These are phyloP conservation scores for Entomyzon cyanotis DNA, from an alignment of 2,113 vertebrate genomes.

Conservation along the genomic window DNA sequence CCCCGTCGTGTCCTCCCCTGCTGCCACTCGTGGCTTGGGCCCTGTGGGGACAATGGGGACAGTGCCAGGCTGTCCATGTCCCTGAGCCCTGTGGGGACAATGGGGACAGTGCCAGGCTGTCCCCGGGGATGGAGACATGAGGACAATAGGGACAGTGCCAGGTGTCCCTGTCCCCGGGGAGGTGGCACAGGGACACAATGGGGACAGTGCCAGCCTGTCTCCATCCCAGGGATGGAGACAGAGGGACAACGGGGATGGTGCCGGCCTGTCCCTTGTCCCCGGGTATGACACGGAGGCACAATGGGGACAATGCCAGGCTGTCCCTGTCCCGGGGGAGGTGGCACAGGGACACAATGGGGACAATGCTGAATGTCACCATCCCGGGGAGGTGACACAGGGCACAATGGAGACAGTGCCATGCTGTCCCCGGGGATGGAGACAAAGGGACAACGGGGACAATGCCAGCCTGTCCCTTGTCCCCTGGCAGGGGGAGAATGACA, in stretches of 20 bases:
- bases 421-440: too few relatives aligned
- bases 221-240: too few relatives aligned
- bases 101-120: background rate
- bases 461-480: background rate
- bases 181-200: too few relatives aligned
- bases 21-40: rapidly evolving
- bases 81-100: too few relatives aligned
- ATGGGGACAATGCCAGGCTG: rapidly evolving
- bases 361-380: background rate
- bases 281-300: background rate
- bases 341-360: too few relatives aligned
- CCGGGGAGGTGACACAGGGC: background rate
- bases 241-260: background rate
- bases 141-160: rapidly evolving
- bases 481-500: too few relatives aligned
- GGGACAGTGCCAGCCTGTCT: background rate
- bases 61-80: too few relatives aligned
- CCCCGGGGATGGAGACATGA: too few relatives aligned
- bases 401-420: background rate
- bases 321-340: background rate
- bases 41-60: background rate
- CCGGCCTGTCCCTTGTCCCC: too few relatives aligned
- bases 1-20: rapidly evolving
- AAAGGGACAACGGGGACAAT: background rate
- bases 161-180: too few relatives aligned